These are phyloP conservation scores for Himalopsyche kuldschensis DNA, from an alignment of 2,888 invertebrate species.

Conservation along the genomic window DNA sequence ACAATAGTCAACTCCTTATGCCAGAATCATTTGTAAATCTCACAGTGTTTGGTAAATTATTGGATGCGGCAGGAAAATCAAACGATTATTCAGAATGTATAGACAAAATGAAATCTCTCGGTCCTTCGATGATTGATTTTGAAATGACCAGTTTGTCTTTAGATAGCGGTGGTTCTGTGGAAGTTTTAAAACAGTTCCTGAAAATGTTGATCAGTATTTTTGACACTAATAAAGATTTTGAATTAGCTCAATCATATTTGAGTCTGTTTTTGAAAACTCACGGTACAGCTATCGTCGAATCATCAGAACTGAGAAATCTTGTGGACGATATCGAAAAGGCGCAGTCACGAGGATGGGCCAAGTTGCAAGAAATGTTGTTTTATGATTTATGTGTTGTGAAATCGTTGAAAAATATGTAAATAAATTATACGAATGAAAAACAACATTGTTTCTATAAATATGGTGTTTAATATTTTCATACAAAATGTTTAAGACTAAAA, in stretches of 20 bases:
- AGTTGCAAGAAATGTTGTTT: slow-evolving; percentile 68
- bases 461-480: slow-evolving; percentile 14
- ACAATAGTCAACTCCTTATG: slow-evolving; percentile 58
- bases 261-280: slow-evolving; percentile 84
- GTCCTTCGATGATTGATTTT: slow-evolving; percentile 83
- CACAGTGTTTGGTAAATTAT: slow-evolving; percentile 68
- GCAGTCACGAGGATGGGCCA: slow-evolving; percentile 66
- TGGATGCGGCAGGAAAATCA: slow-evolving; percentile 57
- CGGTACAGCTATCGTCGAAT: slow-evolving; percentile 62
- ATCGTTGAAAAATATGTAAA: slow-evolving; percentile 68
- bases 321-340: slow-evolving; percentile 62
- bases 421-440: slow-evolving; percentile 38
- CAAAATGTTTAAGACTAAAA: slow-evolving; percentile 6
- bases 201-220: slow-evolving; percentile 72
- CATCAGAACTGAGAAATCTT: slow-evolving; percentile 57
- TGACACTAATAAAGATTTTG: slow-evolving; percentile 78
- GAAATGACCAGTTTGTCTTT: slow-evolving; percentile 82
- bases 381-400: slow-evolving; percentile 77
- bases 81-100: slow-evolving; percentile 62
- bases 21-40: slow-evolving; percentile 66
- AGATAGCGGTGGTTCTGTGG: slow-evolving; percentile 70
- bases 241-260: slow-evolving; percentile 87
- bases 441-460: slow-evolving; percentile 17
- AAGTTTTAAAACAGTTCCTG: slow-evolving; percentile 77
- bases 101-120: slow-evolving; percentile 65